Evolutionary conservation across 2,113 vertebrate genomes (phyloP).

Genomic region (Pyrgilauda ruficollis): DNA sequence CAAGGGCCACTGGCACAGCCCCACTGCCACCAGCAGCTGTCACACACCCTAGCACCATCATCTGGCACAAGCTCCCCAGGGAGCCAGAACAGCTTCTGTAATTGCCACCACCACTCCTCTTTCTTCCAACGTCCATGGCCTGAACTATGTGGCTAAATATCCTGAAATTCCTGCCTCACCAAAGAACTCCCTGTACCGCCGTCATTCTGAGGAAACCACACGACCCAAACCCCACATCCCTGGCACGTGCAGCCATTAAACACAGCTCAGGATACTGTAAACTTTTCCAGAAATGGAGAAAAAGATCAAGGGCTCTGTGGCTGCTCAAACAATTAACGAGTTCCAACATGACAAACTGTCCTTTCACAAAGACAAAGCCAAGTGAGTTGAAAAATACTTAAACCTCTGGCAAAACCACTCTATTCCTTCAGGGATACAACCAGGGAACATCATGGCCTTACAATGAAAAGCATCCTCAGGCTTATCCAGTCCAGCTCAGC

Average conservation of each 20-base stretch:
- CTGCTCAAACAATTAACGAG: background rate
- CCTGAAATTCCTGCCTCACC: background rate
- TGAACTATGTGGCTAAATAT: rapidly evolving
- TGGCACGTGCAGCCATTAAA: background rate
- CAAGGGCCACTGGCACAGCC: background rate
- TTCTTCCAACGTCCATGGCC: rapidly evolving
- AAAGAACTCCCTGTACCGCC: background rate
- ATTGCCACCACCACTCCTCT: too few species aligned
- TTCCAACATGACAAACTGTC: background rate
- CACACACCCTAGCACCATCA: background rate
- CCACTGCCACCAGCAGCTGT: background rate
- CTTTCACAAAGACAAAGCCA: background rate
- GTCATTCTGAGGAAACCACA: background rate
- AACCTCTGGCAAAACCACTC: background rate
- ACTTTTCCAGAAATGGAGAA: constrained; percentile 24
- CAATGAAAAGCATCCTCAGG: background rate
- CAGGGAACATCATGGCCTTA: background rate
- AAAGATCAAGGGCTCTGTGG: background rate
- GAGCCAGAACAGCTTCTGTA: background rate
- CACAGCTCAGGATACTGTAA: background rate
- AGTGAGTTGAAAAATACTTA: background rate
- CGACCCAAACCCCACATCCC: rapidly evolving
- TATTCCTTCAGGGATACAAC: background rate
- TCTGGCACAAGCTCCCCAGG: background rate
- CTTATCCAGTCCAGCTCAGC: background rate